Conservation (phyloP, 2,888 invertebrate genomes). For the Capitulum mitella region DNA sequence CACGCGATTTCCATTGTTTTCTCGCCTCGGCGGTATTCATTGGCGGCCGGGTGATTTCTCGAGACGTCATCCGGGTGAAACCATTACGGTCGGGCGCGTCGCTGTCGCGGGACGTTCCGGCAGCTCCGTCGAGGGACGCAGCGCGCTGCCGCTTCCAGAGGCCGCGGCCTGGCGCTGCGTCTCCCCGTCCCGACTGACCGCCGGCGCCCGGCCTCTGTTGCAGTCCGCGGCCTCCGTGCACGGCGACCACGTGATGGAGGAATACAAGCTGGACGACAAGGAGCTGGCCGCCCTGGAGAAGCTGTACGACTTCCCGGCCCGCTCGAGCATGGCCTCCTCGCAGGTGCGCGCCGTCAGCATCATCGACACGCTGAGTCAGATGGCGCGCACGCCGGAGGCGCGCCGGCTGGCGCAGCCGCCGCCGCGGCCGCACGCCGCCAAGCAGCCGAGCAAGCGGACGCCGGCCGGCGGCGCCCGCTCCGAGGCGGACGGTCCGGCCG, state of each 20-base stretch:
- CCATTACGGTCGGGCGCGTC: not conserved
- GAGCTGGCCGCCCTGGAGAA: constrained; percentile 23
- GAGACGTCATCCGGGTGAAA: not conserved
- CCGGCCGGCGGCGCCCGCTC: not conserved
- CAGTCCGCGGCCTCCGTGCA: not conserved
- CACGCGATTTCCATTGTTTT: not conserved
- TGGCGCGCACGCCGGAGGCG: constrained; percentile 38
- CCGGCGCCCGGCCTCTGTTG: not conserved
- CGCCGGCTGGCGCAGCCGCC: constrained; percentile 32
- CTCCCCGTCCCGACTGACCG: too few species aligned
- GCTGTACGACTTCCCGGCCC: constrained; percentile 22
- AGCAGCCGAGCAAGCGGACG: constrained; percentile 11
- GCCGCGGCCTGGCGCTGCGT: too few species aligned
- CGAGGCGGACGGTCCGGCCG: not conserved
- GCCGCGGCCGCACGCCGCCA: not conserved
- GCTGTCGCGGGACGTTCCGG: not conserved
- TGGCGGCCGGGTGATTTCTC: not conserved
- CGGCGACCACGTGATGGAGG: constrained; percentile 19
- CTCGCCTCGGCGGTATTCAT: not conserved
- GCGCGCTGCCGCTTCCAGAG: not conserved
- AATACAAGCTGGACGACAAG: constrained; percentile 24
- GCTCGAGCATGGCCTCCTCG: not conserved
- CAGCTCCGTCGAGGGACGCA: not conserved
- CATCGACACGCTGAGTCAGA: constrained; percentile 41
- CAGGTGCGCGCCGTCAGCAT: constrained; percentile 39